Conservation (phyloP, 1,140 invertebrate species). For the Littorina saxatilis region DNA sequence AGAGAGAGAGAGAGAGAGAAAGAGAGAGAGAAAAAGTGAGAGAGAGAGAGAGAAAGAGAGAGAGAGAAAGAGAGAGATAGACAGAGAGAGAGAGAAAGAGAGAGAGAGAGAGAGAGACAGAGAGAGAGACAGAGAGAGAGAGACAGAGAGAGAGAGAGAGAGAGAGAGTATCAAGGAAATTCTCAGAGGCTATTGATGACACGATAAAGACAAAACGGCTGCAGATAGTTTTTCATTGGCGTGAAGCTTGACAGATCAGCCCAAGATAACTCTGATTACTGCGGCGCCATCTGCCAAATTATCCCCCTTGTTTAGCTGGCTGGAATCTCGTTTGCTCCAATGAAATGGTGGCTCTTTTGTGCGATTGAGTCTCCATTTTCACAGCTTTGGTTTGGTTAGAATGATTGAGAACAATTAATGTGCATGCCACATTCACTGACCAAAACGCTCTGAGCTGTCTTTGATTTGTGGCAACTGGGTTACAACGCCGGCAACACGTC, state of each 20-base stretch:
- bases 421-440: too few species aligned
- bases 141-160: not conserved
- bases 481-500: not conserved
- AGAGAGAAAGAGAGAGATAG: too few species aligned
- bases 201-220: slow-evolving; percentile 22
- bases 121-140: not conserved
- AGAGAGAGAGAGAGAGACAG: not conserved
- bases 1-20: not conserved
- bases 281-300: slow-evolving; percentile 25
- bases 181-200: slow-evolving; percentile 8
- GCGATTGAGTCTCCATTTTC: too few species aligned
- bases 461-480: too few species aligned
- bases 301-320: not conserved
- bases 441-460: too few species aligned
- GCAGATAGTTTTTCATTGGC: slow-evolving; percentile 24
- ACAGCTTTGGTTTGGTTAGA: too few species aligned
- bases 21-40: not conserved
- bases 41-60: not conserved
- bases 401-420: too few species aligned
- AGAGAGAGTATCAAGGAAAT: slow-evolving; percentile 2
- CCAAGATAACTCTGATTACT: slow-evolving; percentile 1
- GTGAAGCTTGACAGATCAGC: not conserved
- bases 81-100: not conserved
- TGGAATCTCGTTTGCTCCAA: too few species aligned
- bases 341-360: too few species aligned